phyloP scores from a whole-genome alignment of 2,888 invertebrate genomes.

The Osedax frankpressi region DNA sequence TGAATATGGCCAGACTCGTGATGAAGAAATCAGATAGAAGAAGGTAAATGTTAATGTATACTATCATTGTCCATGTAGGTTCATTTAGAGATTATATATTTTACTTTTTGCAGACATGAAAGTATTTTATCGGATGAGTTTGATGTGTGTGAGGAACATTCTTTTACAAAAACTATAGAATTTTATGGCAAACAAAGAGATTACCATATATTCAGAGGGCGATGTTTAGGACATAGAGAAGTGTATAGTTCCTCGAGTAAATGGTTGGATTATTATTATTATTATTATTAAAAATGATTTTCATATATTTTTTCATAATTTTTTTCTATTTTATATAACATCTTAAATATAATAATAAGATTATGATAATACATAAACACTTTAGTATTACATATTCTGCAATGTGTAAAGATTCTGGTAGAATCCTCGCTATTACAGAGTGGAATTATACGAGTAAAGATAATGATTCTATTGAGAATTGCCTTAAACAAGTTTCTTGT shows the following conservation, averaged over 20 bases:
- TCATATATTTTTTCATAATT: background rate
- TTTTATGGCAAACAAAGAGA: background rate
- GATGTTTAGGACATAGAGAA: background rate
- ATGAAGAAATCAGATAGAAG: too few species aligned
- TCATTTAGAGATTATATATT: too few species aligned
- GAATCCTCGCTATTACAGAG: slow-evolving; percentile 59
- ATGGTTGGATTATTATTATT: too few species aligned
- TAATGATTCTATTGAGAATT: slow-evolving; percentile 31
- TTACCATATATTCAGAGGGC: background rate
- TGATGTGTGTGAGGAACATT: background rate
- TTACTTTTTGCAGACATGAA: background rate
- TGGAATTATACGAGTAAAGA: slow-evolving; percentile 52
- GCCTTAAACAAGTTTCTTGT: slow-evolving; percentile 37
- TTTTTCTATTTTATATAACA: too few species aligned
- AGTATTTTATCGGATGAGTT: background rate
- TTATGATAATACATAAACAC: background rate
- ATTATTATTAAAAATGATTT: background rate
- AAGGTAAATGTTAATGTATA: too few species aligned
- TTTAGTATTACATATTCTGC: slow-evolving; percentile 60
- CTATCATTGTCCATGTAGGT: too few species aligned
- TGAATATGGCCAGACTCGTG: too few species aligned
- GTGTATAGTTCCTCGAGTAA: background rate
- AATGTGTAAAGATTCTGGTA: slow-evolving; percentile 57
- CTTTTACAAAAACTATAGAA: background rate
- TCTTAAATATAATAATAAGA: background rate